Percentiles rank a stretch among this genome's conserved stretches.
Conservation (phyloP, 1,140 invertebrate genomes). For the Hirudo medicinalis region DNA sequence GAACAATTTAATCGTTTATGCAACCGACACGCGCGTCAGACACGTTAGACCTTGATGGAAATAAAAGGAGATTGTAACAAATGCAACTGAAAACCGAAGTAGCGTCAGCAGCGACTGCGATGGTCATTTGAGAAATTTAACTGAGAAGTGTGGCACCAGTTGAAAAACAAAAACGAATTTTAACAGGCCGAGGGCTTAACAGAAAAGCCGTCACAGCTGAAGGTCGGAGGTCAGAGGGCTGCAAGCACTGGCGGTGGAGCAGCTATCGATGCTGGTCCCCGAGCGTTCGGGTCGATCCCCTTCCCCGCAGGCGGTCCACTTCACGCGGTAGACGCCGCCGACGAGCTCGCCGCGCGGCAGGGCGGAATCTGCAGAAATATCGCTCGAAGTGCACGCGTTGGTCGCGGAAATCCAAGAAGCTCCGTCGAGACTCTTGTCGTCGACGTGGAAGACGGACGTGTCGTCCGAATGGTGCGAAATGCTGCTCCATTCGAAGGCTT, state of each 20-base stretch:
- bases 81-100: too few species aligned
- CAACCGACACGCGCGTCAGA: too few species aligned
- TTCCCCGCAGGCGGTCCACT: not conserved
- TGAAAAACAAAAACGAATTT: not conserved
- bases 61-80: too few species aligned
- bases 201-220: not conserved
- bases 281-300: not conserved
- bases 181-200: not conserved
- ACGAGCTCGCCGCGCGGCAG: not conserved
- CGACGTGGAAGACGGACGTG: too few species aligned
- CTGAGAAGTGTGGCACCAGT: not conserved
- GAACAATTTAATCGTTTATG: too few species aligned
- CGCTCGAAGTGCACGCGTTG: too few species aligned
- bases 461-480: too few species aligned
- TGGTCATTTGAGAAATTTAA: not conserved
- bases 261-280: not conserved
- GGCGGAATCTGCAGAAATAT: not conserved
- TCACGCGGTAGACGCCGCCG: not conserved
- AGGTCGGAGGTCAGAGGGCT: not conserved
- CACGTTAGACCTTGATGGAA: too few species aligned
- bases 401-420: too few species aligned
- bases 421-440: too few species aligned
- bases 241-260: not conserved
- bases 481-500: too few species aligned
- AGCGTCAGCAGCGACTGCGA: not conserved